These are phyloP conservation scores for Solea solea DNA, from an alignment of 2,113 vertebrate species.

Conservation along the genomic window DNA sequence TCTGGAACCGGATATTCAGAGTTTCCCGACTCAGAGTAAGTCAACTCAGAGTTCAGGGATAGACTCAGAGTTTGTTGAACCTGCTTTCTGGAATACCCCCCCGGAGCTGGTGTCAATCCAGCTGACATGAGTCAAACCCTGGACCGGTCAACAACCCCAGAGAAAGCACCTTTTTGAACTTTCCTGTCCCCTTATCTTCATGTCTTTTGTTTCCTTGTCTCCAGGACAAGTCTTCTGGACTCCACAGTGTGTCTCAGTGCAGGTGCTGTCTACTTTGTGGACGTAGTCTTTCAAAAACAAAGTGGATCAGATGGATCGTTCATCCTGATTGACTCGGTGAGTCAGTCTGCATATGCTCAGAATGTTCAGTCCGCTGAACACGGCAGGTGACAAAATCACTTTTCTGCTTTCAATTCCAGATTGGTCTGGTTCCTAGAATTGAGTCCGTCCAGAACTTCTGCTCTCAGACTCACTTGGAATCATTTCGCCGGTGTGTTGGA, in stretches of 20 bases:
- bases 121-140: too few species aligned
- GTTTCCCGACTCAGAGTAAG: too few species aligned
- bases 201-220: background rate
- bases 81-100: too few species aligned
- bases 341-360: slow-evolving; percentile 31
- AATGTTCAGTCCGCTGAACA: too few species aligned
- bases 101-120: too few species aligned
- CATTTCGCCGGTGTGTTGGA: slow-evolving; percentile 83
- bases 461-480: slow-evolving; percentile 77
- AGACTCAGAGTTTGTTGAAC: too few species aligned
- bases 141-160: too few species aligned
- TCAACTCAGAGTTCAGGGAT: too few species aligned
- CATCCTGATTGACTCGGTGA: slow-evolving; percentile 90
- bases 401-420: slow-evolving; percentile 67
- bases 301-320: slow-evolving; percentile 62
- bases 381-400: background rate
- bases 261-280: slow-evolving; percentile 80
- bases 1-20: too few species aligned
- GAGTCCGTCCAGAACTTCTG: slow-evolving; percentile 82
- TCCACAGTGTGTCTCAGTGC: slow-evolving; percentile 82
- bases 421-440: slow-evolving; percentile 86
- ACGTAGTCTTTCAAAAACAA: slow-evolving; percentile 83
- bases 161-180: too few species aligned
- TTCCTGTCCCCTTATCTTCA: background rate
- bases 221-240: slow-evolving; percentile 81